These are phyloP conservation scores for Eristalis intricaria DNA, from an alignment of 2,888 invertebrate genomes.

Conservation along the genomic window DNA sequence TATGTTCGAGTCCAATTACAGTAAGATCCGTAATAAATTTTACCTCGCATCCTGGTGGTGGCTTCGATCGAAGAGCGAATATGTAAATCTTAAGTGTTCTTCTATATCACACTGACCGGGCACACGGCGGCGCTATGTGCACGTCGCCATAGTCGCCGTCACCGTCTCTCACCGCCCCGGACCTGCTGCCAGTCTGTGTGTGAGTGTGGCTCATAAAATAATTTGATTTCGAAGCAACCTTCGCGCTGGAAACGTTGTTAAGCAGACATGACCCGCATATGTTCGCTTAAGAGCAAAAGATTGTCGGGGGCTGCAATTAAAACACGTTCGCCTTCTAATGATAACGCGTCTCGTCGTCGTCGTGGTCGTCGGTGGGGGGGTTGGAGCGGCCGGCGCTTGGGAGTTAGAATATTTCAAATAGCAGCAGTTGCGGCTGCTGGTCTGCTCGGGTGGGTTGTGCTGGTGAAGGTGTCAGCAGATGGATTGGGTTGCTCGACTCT, in stretches of 20 bases:
- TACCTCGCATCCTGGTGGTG: conserved; percentile 7
- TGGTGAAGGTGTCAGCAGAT: not conserved
- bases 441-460: no score
- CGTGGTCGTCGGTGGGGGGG: not conserved
- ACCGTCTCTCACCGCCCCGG: not conserved
- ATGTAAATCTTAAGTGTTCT: conserved; percentile 28
- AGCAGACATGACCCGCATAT: conserved; percentile 31
- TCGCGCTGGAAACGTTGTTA: conserved; percentile 28
- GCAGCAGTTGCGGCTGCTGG: no score
- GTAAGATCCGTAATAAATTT: conserved; percentile 24
- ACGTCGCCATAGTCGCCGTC: not conserved
- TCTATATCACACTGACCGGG: not conserved
- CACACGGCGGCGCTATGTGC: not conserved
- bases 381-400: not conserved
- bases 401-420: not conserved
- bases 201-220: conserved; percentile 13
- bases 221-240: conserved; percentile 24
- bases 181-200: not conserved
- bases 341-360: conserved; percentile 10
- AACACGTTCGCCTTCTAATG: conserved; percentile 58
- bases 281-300: conserved; percentile 59
- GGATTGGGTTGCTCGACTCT: not conserved
- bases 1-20: conserved; percentile 1
- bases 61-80: conserved; percentile 9
- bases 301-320: conserved; percentile 59